phyloP scores from a whole-genome alignment of 2,797 vertebrate species.

The Microcaecilia unicolor region DNA sequence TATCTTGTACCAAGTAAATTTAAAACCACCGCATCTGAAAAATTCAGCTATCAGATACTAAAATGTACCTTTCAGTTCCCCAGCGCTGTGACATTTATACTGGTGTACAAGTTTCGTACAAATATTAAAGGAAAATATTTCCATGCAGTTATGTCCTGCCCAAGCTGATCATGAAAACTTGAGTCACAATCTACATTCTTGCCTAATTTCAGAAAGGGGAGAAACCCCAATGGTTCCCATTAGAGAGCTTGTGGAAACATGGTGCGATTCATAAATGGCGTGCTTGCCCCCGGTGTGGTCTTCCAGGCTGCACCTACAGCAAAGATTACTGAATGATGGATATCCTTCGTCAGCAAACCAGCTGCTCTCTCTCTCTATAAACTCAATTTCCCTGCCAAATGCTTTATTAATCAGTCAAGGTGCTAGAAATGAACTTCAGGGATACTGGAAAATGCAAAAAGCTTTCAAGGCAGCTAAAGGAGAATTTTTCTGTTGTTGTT shows the following conservation, averaged over 20 bases:
- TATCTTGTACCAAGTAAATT: no score
- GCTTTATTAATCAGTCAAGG: conserved; percentile 2
- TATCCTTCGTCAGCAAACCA: conserved; percentile 13
- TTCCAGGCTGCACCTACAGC: background rate
- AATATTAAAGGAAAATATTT: no score
- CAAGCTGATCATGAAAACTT: no score
- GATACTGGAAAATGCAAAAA: conserved; percentile 10
- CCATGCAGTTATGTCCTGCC: no score
- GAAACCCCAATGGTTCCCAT: background rate
- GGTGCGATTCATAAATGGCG: background rate
- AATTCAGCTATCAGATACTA: no score
- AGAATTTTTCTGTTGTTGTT: no score
- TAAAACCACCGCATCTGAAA: no score
- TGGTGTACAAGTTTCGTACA: no score
- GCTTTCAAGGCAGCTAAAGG: no score
- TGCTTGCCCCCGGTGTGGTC: background rate
- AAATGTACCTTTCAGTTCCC: no score
- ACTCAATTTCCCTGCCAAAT: conserved; percentile 8
- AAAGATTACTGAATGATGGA: background rate
- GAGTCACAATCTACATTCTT: no score
- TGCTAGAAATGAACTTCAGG: conserved; percentile 18
- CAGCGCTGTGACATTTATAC: no score
- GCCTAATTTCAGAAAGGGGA: background rate
- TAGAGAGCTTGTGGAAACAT: background rate
- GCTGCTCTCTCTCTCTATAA: conserved; percentile 7